Evolutionary conservation across 2,113 vertebrate species (phyloP).

Genomic region (Pavo muticus): DNA sequence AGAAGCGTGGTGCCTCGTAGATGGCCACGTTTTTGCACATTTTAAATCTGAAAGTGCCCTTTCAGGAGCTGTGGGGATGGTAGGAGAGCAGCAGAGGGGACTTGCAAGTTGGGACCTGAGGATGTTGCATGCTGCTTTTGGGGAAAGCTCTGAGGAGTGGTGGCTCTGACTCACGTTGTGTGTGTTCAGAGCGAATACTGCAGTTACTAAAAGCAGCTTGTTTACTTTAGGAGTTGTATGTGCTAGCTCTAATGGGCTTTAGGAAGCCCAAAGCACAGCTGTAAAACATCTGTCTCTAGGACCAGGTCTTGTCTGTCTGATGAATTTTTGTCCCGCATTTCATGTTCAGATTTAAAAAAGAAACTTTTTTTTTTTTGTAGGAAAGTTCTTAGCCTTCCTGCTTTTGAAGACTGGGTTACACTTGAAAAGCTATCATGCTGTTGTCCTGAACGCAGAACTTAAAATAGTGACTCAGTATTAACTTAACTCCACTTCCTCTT

Average conservation of each 20-base stretch:
- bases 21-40: neutral
- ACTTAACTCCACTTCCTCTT: conserved; percentile 66
- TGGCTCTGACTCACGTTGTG: conserved; percentile 17
- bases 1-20: rapidly evolving
- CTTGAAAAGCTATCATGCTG: conserved; percentile 22
- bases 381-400: neutral
- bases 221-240: conserved; percentile 68
- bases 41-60: neutral
- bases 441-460: conserved; percentile 40
- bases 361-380: neutral
- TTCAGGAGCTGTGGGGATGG: neutral
- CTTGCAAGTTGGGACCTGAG: neutral
- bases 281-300: conserved; percentile 62
- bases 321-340: conserved; percentile 36
- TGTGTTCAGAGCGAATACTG: conserved; percentile 48
- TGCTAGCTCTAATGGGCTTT: conserved; percentile 68
- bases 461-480: conserved; percentile 67
- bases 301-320: conserved; percentile 48
- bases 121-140: neutral
- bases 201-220: conserved; percentile 70
- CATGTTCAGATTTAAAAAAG: neutral
- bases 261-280: conserved; percentile 56
- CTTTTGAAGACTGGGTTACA: neutral
- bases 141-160: neutral
- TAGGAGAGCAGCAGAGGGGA: neutral